Evolutionary conservation across 1,140 invertebrate species (phyloP), one percentile per base, ranked within the genome.

Genomic region (Drosophila sucinea): DNA sequence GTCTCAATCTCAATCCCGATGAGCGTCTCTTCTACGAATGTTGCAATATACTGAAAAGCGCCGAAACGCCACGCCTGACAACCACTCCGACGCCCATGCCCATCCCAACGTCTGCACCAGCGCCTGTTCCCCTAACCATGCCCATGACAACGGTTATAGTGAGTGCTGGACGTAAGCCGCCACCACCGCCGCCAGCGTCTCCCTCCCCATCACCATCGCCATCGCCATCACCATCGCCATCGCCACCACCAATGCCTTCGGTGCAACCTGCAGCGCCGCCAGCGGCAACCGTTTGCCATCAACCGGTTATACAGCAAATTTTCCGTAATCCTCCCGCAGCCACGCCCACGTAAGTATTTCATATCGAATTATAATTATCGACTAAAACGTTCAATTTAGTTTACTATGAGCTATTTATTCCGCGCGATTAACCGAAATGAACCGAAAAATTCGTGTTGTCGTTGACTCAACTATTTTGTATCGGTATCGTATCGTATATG

Each of bases 1-100:
- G 90, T 1, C 68, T 92, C 29, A 86, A 89, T 51, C 81, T 92
- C 3, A 92, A 92, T 89, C 91, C 91, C 23, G 91, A 92, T 60
- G 90, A 92, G 60, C 85, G 91, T 1, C 77, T 92, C 38, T 92
- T 92, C 44, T 92, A 91, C 66, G 91, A 92, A 61, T 92, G 91
- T 63, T 91, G 90, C 67, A 92, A 91, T 62, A 92, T 92, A 8
- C 58, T 92, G 3, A 92, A 92, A 64, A 90, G 91, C 29, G 87
- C 91, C 2, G 85, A 91, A 62, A 83, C 85, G 4, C 79, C 86
- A 0, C 76, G 79, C 2, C 60, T 82, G 27, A 67, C 69, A 60
- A 73, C 33, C 8, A n/a, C 30, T 41, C 7, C 54, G 29, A 51
- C 25, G 17, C 44, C 32, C 35, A 41, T 7, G 44, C 30, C 66